Evolutionary conservation across 2,797 vertebrate species (phyloP), one percentile per base, ranked within the genome.

Genomic region (Clarias fuscus): DNA sequence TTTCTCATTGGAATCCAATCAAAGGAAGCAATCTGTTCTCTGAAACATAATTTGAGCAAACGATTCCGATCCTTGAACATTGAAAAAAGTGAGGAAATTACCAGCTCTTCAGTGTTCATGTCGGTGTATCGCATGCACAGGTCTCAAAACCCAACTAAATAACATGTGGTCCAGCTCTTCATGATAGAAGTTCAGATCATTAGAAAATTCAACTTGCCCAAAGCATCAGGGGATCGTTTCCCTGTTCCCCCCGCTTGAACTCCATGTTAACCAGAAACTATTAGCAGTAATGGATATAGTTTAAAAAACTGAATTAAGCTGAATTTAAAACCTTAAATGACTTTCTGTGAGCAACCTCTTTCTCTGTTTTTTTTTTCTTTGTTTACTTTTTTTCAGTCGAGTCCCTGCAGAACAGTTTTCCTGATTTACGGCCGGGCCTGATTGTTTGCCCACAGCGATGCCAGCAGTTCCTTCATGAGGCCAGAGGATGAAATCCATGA

Each of bases 1-100:
- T 61, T 62, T 27, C 82, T 30, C 67, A 37, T 70, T 37, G 22
- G 73, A 65, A 87, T 56, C 62, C 30, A 86, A 68, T 83, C 72
- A 43, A 78, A 62, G 78, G 64, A 70, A 78, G 72, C 71, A 70
- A 83, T 82, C 77, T 65, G 85, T n/a, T 86, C 20, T 53, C 20
- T 37, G 40, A 71, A 43, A 67, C 24, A 22, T 56, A n/a, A 22
- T 67, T 72, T 33, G n/a, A 14, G 59, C 13, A 82, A 82, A 58
- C 11, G 17, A 53, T 82, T 37, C 78, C 61, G 13, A 62, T 79
- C 70, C 10, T 18, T 7, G 67, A 72, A 33, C 68, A 14, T 33
- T 53, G 27, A 43, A 83, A 40, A 24, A 20, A 15, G 27, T 20
- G 59, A 70, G 43, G 2, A 24, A 72, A 22, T 30, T 5, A 58